A percentile compares a stretch with the other conserved stretches of the same genome.
Conservation (phyloP, 2,113 vertebrate species). For the Hemiscyllium ocellatum region DNA sequence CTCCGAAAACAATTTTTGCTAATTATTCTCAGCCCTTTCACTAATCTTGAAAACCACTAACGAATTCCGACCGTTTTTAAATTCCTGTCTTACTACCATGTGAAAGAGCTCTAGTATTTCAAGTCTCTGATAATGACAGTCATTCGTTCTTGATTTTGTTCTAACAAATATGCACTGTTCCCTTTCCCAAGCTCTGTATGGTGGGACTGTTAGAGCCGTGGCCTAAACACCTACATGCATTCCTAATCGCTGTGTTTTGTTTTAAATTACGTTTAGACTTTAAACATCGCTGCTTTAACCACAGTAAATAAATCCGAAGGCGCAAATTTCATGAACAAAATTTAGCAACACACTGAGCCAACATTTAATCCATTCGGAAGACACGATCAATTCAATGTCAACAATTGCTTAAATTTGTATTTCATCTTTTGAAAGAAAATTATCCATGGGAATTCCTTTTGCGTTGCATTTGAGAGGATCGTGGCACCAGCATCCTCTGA, state of each 20-base stretch:
- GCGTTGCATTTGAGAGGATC: not conserved
- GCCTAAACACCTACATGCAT: not conserved
- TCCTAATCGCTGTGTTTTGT: not conserved
- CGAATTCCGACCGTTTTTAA: not conserved
- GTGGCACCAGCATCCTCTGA: not conserved
- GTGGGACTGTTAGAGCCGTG: not conserved
- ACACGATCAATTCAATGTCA: not conserved
- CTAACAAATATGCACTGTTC: not conserved
- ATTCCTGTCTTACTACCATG: no score
- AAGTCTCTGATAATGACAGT: not conserved
- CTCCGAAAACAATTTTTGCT: not conserved
- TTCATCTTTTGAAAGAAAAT: not conserved
- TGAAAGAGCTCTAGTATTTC: not conserved
- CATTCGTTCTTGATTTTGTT: not conserved
- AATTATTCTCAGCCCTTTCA: not conserved
- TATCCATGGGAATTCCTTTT: not conserved
- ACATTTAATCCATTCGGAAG: not conserved
- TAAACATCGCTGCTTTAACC: not conserved
- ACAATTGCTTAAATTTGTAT: not conserved
- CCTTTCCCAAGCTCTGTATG: not conserved
- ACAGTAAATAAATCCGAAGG: not conserved
- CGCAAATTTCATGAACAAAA: not conserved
- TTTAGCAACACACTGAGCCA: not conserved
- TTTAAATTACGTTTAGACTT: not conserved
- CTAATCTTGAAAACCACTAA: not conserved